Evolutionary conservation across 2,797 vertebrate species (phyloP), one percentile per base, ranked within the genome.

Genomic region (Arctocebus calabarensis): DNA sequence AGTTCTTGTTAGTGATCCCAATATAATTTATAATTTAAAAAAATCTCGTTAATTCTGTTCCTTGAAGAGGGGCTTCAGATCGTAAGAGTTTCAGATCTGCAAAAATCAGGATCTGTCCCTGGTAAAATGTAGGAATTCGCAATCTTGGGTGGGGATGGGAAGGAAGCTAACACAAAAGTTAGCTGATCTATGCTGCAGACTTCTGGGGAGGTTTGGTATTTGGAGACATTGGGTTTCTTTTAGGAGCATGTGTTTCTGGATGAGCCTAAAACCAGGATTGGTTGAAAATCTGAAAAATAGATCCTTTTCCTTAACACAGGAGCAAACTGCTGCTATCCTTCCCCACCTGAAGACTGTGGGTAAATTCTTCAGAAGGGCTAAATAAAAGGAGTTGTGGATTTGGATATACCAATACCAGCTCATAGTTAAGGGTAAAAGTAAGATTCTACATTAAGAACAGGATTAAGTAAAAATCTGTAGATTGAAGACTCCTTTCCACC

Each of bases 261-360:
- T 71, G 55, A 94, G 34, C 20, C 37, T 81, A 71, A 75, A 88
- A n/a, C 10, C 62, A 19, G 19, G 40, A 22, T n/a, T 59, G 12
- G 20, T 91, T 73, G 61, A 75, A 86, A 95, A 88, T 79, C 37
- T n/a, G 48, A 64, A 32, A 70, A 79, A 9, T 37, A 86, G 23
- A 70, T 93, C 22, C 12, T 91, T 95, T 94, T 85, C 55, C 34
- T 84, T 74, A 84, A 75, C 29, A n/a, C 1, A 23, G n/a, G 48
- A 73, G 34, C 61, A 81, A 29, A 88, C 11, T 91, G 4, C 12
- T 55, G 2, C 32, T 90, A 0, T 71, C 61, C 29, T 5, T 62
- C 10, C 14, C 29, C 2, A 3, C 68, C 29, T 20, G 68, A 88
- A 71, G 62, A 75, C 37, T 32, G 1, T 82, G 43, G 57, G 12